phyloP scores from a whole-genome alignment of 2,113 vertebrate genomes.

The Gasterosteus nipponicus region DNA sequence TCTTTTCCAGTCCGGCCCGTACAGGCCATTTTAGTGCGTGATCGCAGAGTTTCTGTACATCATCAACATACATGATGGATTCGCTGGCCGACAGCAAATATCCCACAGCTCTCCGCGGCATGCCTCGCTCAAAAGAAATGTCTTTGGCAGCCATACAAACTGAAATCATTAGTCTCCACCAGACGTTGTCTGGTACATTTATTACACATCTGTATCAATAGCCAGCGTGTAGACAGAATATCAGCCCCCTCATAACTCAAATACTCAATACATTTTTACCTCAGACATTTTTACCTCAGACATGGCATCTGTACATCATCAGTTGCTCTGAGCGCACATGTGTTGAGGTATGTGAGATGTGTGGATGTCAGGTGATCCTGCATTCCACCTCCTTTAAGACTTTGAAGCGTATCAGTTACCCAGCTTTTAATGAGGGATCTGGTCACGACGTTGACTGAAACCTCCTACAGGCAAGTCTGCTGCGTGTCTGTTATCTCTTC shows the following conservation, averaged over 20 bases:
- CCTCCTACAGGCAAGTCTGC: conserved; percentile 46
- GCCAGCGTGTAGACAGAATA: conserved; percentile 35
- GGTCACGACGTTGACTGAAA: conserved; percentile 53
- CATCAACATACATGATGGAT: conserved; percentile 48
- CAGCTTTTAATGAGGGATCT: conserved; percentile 51
- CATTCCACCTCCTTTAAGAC: conserved; percentile 36
- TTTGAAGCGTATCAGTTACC: conserved; percentile 62
- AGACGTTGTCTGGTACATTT: conserved; percentile 42
- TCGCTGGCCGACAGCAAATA: conserved; percentile 40
- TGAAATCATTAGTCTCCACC: conserved; percentile 55
- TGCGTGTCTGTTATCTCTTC: conserved; percentile 41
- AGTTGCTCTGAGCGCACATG: conserved; percentile 24
- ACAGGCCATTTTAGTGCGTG: conserved; percentile 48
- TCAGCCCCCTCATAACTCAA: conserved; percentile 50
- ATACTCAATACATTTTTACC: conserved; percentile 19
- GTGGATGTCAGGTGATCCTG: conserved; percentile 49
- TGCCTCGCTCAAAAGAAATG: conserved; percentile 43
- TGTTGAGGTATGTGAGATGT: conserved; percentile 42
- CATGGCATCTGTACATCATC: conserved; percentile 50
- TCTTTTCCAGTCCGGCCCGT: conserved; percentile 62
- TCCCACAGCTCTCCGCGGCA: conserved; percentile 37
- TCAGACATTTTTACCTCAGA: conserved; percentile 30
- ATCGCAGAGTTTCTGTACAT: conserved; percentile 71
- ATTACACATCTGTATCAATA: conserved; percentile 55
- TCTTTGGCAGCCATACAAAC: conserved; percentile 45